A percentile compares a stretch with the other conserved stretches of the same genome.
Evolutionary conservation across 1,140 invertebrate genomes (phyloP).

Genomic region (Drosophila sp.): DNA sequence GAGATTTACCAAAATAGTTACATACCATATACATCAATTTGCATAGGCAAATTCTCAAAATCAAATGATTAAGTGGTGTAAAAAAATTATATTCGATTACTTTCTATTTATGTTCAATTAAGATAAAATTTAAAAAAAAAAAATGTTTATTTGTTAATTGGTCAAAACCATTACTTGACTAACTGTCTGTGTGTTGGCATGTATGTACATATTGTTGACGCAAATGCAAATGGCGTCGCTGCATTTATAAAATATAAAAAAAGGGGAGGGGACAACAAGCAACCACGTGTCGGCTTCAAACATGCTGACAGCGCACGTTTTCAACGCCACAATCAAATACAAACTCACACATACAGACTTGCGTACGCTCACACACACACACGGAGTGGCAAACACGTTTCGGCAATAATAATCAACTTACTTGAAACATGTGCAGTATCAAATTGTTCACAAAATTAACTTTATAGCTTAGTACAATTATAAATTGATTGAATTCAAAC

Average conservation of each 20-base stretch:
- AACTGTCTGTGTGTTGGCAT: not conserved
- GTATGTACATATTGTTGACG: conserved; percentile 36
- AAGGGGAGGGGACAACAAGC: not conserved
- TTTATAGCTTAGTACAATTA: conserved; percentile 37
- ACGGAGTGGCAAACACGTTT: conserved; percentile 31
- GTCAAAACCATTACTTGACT: too few species aligned
- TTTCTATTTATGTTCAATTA: too few species aligned
- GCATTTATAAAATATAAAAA: conserved; percentile 12
- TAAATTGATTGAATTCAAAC: conserved; percentile 28
- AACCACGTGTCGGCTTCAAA: conserved; percentile 48
- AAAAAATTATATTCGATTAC: too few species aligned
- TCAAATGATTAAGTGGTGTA: too few species aligned
- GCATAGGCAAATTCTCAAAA: too few species aligned
- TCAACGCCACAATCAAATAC: conserved; percentile 19
- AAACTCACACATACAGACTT: conserved; percentile 20
- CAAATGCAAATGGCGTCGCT: conserved; percentile 51
- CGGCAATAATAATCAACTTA: conserved; percentile 50
- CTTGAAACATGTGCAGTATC: conserved; percentile 68
- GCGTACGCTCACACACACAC: conserved; percentile 1
- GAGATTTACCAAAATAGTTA: too few species aligned
- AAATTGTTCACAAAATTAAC: conserved; percentile 54
- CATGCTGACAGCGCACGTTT: conserved; percentile 58
- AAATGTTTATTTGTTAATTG: too few species aligned
- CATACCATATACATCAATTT: too few species aligned
- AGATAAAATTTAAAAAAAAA: too few species aligned